Conservation (phyloP, 2,888 invertebrate genomes). For the Pegoplata infirma region DNA sequence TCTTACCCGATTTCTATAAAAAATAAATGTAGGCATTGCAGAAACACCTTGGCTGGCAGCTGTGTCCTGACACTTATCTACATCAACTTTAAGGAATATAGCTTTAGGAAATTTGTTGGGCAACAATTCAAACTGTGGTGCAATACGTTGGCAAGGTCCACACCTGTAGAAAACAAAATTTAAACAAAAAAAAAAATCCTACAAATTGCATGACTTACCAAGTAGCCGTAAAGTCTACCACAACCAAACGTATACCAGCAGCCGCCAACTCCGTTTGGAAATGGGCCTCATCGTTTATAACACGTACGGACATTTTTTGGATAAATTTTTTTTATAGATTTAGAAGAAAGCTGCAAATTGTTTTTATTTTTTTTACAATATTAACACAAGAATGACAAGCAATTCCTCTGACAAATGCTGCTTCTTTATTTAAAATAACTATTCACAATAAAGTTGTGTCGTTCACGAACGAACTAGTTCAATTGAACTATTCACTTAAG, state of each 20-base stretch:
- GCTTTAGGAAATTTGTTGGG: constrained; percentile 92
- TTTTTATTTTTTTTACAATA: constrained; percentile 17
- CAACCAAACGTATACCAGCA: constrained; percentile 92
- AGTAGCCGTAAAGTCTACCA: constrained; percentile 96
- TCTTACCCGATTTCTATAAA: constrained; percentile 89
- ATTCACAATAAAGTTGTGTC: too few relatives aligned
- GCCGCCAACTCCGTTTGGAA: constrained; percentile 90
- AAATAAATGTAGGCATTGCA: constrained; percentile 99
- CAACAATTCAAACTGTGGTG: constrained; percentile 93
- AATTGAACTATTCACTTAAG: neutral
- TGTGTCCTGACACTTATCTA: constrained; percentile 94
- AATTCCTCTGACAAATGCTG: constrained; percentile 24
- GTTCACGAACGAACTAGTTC: too few relatives aligned
- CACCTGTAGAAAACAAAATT: constrained; percentile 83
- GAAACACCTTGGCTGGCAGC: constrained; percentile 92
- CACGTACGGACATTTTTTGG: constrained; percentile 75
- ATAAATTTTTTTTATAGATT: too few relatives aligned
- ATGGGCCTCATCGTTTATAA: constrained; percentile 81
- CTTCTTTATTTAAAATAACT: constrained; percentile 32
- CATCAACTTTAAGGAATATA: constrained; percentile 92
- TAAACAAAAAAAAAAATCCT: neutral
- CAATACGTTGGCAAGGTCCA: constrained; percentile 96
- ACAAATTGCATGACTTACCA: constrained; percentile 81
- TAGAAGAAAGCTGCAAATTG: neutral
- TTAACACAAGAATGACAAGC: constrained; percentile 53